phyloP scores from a whole-genome alignment of 2,113 vertebrate genomes.

The Todiramphus chloris region DNA sequence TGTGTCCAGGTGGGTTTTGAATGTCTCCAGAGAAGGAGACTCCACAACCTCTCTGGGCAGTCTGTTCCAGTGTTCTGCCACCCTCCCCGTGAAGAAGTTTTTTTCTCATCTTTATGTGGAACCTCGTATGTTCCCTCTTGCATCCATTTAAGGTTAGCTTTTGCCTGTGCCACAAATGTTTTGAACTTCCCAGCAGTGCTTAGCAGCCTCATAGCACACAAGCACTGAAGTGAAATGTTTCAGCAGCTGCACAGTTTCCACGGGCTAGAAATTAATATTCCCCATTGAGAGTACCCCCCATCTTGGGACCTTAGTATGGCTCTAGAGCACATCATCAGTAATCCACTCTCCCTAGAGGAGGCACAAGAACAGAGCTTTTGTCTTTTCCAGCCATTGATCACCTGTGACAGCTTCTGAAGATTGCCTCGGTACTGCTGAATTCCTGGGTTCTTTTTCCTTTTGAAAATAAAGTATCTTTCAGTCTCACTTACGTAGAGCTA shows the following conservation, averaged over 20 bases:
- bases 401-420: conserved; percentile 15
- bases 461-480: conserved; percentile 6
- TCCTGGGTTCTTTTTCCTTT: background rate
- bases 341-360: background rate
- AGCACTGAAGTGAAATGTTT: background rate
- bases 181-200: background rate
- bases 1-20: no score
- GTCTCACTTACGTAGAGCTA: background rate
- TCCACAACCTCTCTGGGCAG: no score
- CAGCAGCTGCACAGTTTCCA: background rate
- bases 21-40: no score
- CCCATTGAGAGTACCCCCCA: fast-evolving
- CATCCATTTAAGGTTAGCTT: background rate
- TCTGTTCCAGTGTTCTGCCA: no score
- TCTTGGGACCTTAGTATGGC: background rate
- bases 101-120: no score
- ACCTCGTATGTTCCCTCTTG: no score
- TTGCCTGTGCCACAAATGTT: background rate
- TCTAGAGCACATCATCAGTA: background rate
- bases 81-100: no score
- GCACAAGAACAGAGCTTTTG: background rate
- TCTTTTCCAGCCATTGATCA: conserved; percentile 15
- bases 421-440: background rate
- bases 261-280: background rate
- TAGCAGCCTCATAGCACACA: background rate